phyloP scores from a whole-genome alignment of 1,140 invertebrate genomes.

The Adoxophyes honmai region DNA sequence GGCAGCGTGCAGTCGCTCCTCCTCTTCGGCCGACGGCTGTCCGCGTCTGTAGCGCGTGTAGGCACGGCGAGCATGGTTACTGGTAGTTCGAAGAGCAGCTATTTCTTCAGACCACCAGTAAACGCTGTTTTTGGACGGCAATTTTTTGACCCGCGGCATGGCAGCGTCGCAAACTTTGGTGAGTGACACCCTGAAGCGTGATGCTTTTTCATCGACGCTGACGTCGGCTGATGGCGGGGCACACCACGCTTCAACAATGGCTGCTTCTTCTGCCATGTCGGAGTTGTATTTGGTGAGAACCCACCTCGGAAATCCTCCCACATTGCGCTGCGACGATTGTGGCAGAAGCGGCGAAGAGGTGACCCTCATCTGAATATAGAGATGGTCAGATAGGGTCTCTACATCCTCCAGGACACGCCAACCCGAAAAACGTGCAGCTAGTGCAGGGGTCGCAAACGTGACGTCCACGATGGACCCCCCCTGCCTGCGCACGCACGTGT shows the following conservation, averaged over 20 bases:
- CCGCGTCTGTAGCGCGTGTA: constrained; percentile 5
- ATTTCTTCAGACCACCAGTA: constrained; percentile 22
- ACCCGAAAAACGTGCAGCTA: background rate
- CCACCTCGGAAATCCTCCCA: background rate
- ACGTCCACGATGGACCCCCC: constrained; percentile 1
- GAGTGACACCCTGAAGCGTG: constrained; percentile 4
- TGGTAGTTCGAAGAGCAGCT: background rate
- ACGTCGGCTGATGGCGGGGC: background rate
- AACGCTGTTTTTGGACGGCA: background rate
- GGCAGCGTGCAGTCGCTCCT: background rate
- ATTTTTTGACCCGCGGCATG: constrained; percentile 6
- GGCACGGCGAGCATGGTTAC: no score
- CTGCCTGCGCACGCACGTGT: background rate
- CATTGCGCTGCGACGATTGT: background rate
- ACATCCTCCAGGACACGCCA: background rate
- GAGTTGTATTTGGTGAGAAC: background rate
- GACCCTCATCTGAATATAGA: background rate
- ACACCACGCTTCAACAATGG: no score
- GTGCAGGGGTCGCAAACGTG: background rate
- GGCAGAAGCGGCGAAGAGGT: background rate
- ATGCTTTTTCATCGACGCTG: background rate
- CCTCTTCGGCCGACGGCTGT: background rate
- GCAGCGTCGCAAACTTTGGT: constrained; percentile 17
- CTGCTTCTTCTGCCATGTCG: background rate
- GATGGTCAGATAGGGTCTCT: background rate